Conservation (phyloP, 2,113 vertebrate genomes). For the Solea senegalensis region DNA sequence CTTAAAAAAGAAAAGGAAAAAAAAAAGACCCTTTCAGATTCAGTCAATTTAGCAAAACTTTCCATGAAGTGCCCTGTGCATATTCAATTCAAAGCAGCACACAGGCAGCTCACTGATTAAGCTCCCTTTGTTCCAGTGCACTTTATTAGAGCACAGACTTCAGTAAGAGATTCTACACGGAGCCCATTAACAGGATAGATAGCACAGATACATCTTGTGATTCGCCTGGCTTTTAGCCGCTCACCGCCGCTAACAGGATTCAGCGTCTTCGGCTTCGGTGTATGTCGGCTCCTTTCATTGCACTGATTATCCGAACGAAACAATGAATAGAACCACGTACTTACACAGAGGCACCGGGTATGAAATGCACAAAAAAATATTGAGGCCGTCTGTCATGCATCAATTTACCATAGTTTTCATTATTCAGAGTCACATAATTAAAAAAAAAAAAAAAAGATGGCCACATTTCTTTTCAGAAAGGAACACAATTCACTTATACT, state of each 20-base stretch:
- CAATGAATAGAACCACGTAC: conserved; percentile 39
- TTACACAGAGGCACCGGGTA: conserved; percentile 50
- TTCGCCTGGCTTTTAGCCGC: conserved; percentile 45
- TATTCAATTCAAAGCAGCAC: conserved; percentile 46
- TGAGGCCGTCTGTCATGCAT: conserved; percentile 62
- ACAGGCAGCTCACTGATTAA: conserved; percentile 50
- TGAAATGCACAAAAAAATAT: conserved; percentile 69
- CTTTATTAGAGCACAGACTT: conserved; percentile 72
- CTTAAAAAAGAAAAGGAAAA: conserved; percentile 19
- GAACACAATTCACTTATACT: conserved; percentile 41
- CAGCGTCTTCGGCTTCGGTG: conserved; percentile 4
- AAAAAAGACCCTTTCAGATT: conserved; percentile 46
- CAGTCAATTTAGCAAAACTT: conserved; percentile 66
- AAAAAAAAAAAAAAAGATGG: conserved; percentile 9
- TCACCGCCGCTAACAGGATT: conserved; percentile 55
- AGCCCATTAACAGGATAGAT: conserved; percentile 60
- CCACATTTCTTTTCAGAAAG: conserved; percentile 38
- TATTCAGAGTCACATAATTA: conserved; percentile 25
- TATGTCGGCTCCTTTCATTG: conserved; percentile 24
- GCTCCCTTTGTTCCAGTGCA: conserved; percentile 55
- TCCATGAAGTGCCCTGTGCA: conserved; percentile 49
- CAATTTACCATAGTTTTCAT: conserved; percentile 38
- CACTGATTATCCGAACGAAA: conserved; percentile 51
- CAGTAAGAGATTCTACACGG: conserved; percentile 48
- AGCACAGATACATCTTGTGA: conserved; percentile 53